These are phyloP conservation scores for Malurus alboscapulatus DNA, from an alignment of 2,113 vertebrate species.

Conservation along the genomic window DNA sequence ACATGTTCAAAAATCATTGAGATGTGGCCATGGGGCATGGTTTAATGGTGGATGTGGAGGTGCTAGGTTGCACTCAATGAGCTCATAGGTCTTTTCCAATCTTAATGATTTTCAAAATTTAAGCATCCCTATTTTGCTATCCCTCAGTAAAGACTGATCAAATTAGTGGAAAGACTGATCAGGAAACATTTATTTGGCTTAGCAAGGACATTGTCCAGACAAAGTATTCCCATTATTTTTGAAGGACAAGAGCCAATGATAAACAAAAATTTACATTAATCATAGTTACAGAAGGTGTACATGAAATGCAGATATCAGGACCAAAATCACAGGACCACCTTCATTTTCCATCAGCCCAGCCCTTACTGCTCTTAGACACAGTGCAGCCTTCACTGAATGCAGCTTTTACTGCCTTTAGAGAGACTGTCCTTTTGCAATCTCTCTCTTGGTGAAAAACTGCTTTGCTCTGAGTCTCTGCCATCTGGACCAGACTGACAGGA, in stretches of 20 bases:
- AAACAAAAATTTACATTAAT: background rate
- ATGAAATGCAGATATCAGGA: background rate
- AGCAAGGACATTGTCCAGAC: background rate
- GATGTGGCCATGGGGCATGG: background rate
- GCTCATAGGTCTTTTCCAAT: background rate
- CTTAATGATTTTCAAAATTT: no score
- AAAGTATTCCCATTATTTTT: background rate
- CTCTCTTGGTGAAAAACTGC: background rate
- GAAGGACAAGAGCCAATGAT: background rate
- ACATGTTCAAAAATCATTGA: background rate
- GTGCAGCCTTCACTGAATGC: background rate
- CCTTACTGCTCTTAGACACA: background rate
- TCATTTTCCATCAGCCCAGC: background rate
- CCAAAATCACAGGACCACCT: background rate
- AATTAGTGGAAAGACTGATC: background rate
- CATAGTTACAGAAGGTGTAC: background rate
- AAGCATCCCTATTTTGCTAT: fast-evolving
- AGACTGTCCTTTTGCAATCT: background rate
- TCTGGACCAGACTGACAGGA: background rate
- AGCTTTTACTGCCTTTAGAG: background rate
- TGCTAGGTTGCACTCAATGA: background rate
- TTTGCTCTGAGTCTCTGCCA: background rate
- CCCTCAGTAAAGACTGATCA: background rate
- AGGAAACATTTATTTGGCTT: background rate
- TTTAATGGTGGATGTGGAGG: background rate